Evolutionary conservation across 2,888 invertebrate genomes (phyloP).

Genomic region (Dichetophora obliterata): DNA sequence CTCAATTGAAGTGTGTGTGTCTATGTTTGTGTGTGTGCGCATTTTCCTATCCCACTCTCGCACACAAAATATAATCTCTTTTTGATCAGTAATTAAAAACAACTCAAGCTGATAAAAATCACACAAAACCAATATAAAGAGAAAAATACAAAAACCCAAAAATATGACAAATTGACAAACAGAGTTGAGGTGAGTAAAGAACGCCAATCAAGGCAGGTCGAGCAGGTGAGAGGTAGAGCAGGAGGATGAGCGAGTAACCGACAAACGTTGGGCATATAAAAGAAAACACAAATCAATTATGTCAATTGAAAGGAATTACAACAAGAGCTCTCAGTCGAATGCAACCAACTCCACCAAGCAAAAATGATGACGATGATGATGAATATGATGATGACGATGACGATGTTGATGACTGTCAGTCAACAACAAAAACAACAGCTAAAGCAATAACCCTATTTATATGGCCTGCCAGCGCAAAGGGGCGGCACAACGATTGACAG

Average conservation of each 20-base stretch:
- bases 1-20: background rate
- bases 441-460: slow-evolving; percentile 12
- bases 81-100: slow-evolving; percentile 53
- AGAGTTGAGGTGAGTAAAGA: background rate
- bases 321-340: slow-evolving; percentile 26
- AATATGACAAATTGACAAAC: slow-evolving; percentile 37
- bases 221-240: background rate
- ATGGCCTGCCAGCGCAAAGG: slow-evolving; percentile 1
- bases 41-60: background rate
- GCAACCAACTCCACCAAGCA: background rate
- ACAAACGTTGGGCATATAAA: slow-evolving; percentile 44
- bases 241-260: slow-evolving; percentile 13
- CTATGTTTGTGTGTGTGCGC: background rate
- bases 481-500: slow-evolving; percentile 30
- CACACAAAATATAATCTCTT: slow-evolving; percentile 26
- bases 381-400: slow-evolving; percentile 23
- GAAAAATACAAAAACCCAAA: slow-evolving; percentile 17
- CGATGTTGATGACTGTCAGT: slow-evolving; percentile 27
- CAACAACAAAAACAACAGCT: slow-evolving; percentile 47
- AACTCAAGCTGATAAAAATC: slow-evolving; percentile 51
- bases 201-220: background rate
- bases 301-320: slow-evolving; percentile 58
- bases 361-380: slow-evolving; percentile 18
- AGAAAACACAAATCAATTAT: slow-evolving; percentile 65
- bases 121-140: slow-evolving; percentile 26